These are phyloP conservation scores for Xanthostigma xanthostigma DNA, from an alignment of 2,888 invertebrate species.

Conservation along the genomic window DNA sequence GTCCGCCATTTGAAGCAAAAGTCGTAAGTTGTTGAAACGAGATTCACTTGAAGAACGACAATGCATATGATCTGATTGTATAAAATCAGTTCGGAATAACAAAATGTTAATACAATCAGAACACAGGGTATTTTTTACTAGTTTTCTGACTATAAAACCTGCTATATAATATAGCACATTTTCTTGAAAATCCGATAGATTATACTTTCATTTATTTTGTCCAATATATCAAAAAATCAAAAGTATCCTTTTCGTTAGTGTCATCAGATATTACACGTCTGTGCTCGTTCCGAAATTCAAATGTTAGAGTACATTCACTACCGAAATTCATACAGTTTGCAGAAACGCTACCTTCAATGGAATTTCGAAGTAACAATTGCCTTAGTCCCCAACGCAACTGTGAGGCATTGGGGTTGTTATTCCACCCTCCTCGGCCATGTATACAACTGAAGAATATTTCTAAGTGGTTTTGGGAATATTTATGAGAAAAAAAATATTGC, in stretches of 20 bases:
- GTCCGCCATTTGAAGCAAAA: no score
- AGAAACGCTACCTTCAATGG: not conserved
- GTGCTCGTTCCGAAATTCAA: not conserved
- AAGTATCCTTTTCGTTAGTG: not conserved
- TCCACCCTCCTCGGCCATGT: conserved; percentile 5
- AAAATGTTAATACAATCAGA: no score
- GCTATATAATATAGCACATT: no score
- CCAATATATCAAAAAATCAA: not conserved
- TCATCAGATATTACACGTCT: conserved; percentile 1
- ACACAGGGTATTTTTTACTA: no score
- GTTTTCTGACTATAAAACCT: no score
- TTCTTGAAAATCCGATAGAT: no score
- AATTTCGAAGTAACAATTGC: conserved; percentile 8
- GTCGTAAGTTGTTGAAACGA: no score
- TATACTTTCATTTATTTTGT: not conserved
- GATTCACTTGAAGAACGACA: no score
- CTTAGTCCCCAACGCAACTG: conserved; percentile 8
- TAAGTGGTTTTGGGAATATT: no score
- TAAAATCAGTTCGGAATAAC: no score
- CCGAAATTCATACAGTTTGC: conserved; percentile 3
- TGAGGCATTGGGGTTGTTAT: conserved; percentile 9
- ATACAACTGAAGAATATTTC: not conserved
- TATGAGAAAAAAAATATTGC: no score
- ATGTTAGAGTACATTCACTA: not conserved
- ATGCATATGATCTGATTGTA: no score